Conservation (phyloP, 2,113 vertebrate genomes). For the Carettochelys insculpta region DNA sequence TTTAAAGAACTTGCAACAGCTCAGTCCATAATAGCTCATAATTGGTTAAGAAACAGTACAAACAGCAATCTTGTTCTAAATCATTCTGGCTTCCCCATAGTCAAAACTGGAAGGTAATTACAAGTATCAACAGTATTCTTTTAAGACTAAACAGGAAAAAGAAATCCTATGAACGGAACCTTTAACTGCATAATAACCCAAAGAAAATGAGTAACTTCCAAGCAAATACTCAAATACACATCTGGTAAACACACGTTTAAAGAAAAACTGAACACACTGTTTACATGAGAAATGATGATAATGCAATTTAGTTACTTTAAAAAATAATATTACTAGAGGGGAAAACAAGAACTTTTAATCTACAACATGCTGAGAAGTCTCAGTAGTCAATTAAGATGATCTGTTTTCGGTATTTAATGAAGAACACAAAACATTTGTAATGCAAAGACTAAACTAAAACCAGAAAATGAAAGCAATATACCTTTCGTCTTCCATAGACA, state of each 20-base stretch:
- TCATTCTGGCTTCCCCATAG: background rate
- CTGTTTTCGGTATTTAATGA: conserved; percentile 18
- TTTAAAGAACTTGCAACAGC: background rate
- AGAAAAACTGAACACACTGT: conserved; percentile 26
- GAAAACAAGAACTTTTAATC: background rate
- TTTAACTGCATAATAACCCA: background rate
- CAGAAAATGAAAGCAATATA: conserved; percentile 30
- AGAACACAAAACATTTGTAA: conserved; percentile 30
- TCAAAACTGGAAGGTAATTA: background rate
- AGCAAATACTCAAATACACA: background rate
- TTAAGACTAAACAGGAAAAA: background rate
- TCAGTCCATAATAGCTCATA: background rate
- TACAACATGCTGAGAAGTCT: conserved; percentile 19
- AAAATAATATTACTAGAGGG: conserved; percentile 20
- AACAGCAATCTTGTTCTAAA: background rate
- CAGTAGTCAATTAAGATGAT: conserved; percentile 50
- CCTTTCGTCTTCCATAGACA: background rate
- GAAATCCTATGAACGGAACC: background rate
- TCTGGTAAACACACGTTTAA: conserved; percentile 19
- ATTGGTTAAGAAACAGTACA: background rate
- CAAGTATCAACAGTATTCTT: background rate
- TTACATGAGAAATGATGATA: conserved; percentile 46
- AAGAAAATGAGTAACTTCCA: conserved; percentile 25
- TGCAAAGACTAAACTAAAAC: conserved; percentile 9
- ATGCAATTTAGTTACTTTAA: conserved; percentile 28